phyloP scores from a whole-genome alignment of 2,888 invertebrate genomes.

The Zhengitettix transpicula region DNA sequence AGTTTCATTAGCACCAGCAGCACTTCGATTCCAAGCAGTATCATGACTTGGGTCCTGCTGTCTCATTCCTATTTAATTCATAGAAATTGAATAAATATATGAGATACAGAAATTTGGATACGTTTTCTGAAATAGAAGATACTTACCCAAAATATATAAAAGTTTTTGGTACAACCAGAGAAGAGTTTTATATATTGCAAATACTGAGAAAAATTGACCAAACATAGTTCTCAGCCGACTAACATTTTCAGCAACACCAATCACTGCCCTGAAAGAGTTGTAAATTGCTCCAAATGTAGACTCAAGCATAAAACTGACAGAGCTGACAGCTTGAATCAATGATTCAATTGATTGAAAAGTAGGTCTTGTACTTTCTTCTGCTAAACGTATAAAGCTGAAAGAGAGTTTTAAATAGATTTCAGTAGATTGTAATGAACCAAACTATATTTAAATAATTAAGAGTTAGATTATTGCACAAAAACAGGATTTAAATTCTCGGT shows the following conservation, averaged over 20 bases:
- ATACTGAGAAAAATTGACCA: constrained; percentile 71
- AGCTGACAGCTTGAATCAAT: constrained; percentile 77
- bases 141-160: constrained; percentile 45
- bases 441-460: background rate
- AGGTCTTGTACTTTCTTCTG: constrained; percentile 79
- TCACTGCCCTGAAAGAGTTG: constrained; percentile 85
- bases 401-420: too few relatives aligned
- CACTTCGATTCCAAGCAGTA: constrained; percentile 26
- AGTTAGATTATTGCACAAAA: background rate
- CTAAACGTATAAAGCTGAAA: constrained; percentile 61
- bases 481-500: background rate
- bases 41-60: constrained; percentile 21
- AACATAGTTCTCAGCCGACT: constrained; percentile 67
- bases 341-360: constrained; percentile 93
- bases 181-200: constrained; percentile 64
- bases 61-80: constrained; percentile 19
- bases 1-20: constrained; percentile 14
- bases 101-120: too few relatives aligned
- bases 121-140: too few relatives aligned
- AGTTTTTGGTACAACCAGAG: constrained; percentile 66
- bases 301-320: constrained; percentile 91
- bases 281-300: constrained; percentile 92
- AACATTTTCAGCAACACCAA: constrained; percentile 93
- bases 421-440: background rate
- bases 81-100: too few relatives aligned